A percentile compares a stretch with the other conserved stretches of the same genome.
These are phyloP conservation scores for Zele albiditarsus DNA, from an alignment of 2,888 invertebrate species.

Conservation along the genomic window DNA sequence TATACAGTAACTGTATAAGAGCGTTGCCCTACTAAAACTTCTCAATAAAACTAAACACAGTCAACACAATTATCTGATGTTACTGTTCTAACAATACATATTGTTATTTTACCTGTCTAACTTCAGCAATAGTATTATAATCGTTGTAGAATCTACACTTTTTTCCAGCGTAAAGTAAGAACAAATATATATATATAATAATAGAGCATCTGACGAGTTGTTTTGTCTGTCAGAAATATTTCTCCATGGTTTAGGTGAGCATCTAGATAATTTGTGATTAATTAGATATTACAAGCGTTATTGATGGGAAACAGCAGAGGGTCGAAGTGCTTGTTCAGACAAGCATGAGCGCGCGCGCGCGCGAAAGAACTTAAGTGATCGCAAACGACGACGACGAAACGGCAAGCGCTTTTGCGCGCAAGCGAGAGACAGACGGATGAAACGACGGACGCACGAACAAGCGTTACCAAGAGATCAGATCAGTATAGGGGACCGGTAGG, in stretches of 20 bases:
- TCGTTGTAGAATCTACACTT: too few relatives aligned
- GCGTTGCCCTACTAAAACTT: too few relatives aligned
- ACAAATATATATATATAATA: conserved; percentile 18
- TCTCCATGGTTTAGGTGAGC: conserved; percentile 49
- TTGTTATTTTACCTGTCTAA: too few relatives aligned
- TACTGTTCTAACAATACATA: too few relatives aligned
- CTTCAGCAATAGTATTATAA: too few relatives aligned
- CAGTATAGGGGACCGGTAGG: conserved; percentile 69
- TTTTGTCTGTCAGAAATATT: conserved; percentile 34
- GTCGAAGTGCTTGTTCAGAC: conserved; percentile 37
- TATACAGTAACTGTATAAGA: too few relatives aligned
- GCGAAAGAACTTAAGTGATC: conserved; percentile 19
- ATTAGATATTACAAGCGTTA: conserved; percentile 71
- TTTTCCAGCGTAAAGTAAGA: too few relatives aligned
- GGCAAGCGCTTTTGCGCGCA: conserved; percentile 19
- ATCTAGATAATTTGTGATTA: conserved; percentile 72
- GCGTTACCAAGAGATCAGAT: conserved; percentile 70
- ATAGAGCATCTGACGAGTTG: background rate
- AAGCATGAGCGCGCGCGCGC: conserved; percentile 32
- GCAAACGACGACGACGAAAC: background rate
- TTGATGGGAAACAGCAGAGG: conserved; percentile 66
- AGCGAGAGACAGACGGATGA: conserved; percentile 47
- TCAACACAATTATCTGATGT: too few relatives aligned
- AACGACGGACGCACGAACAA: conserved; percentile 60
- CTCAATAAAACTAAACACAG: too few relatives aligned